Percentiles rank a stretch among this genome's conserved stretches.
Conservation (phyloP, 2,797 vertebrate genomes). For the Epinephelus awoara region DNA sequence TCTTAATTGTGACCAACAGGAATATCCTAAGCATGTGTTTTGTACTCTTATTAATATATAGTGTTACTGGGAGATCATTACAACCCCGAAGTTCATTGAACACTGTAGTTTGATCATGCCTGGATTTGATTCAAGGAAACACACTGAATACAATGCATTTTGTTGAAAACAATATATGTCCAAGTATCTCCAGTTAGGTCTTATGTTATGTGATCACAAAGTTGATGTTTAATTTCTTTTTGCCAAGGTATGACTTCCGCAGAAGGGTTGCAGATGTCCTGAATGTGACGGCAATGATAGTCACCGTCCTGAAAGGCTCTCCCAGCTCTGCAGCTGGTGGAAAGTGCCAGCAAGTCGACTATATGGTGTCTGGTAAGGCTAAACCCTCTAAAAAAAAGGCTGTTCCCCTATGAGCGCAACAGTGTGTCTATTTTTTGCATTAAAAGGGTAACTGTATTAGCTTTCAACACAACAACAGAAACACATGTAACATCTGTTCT, state of each 20-base stretch:
- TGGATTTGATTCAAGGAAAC: neutral
- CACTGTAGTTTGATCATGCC: neutral
- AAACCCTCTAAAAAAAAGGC: neutral
- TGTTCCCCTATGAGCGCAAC: neutral
- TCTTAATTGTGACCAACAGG: too few relatives aligned
- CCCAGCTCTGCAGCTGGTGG: conserved; percentile 28
- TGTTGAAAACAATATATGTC: too few relatives aligned
- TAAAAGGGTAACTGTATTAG: neutral
- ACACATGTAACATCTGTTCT: neutral
- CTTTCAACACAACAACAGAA: neutral
- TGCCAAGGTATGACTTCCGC: conserved; percentile 83
- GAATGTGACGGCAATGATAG: conserved; percentile 46
- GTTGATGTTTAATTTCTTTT: neutral
- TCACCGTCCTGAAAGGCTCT: conserved; percentile 80
- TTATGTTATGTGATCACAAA: neutral
- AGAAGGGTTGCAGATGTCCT: conserved; percentile 77
- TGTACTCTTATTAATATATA: neutral
- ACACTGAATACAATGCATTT: neutral
- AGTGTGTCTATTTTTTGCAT: neutral
- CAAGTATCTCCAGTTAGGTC: neutral
- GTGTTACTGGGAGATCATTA: neutral
- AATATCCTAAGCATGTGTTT: neutral
- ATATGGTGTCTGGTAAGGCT: conserved; percentile 81
- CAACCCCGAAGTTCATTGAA: neutral
- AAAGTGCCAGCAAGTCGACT: conserved; percentile 79